Percentiles rank a stretch among this genome's conserved stretches.
Evolutionary conservation across 2,888 invertebrate genomes (phyloP).

Genomic region (Drosophila anomalata): DNA sequence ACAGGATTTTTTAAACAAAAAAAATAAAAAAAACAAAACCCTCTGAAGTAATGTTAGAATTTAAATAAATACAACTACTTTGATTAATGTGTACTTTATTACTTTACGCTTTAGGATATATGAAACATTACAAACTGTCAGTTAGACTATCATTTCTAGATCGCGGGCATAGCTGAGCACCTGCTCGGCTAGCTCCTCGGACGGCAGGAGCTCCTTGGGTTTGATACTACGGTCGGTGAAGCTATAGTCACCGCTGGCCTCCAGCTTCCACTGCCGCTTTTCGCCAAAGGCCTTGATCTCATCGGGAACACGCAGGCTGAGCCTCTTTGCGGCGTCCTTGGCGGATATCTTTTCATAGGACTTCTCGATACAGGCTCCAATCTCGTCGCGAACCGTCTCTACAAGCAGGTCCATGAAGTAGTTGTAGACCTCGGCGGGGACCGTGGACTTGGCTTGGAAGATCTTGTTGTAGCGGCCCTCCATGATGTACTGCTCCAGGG

Average conservation of each 20-base stretch:
- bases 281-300: slow-evolving; percentile 92
- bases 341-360: slow-evolving; percentile 96
- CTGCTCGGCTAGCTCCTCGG: slow-evolving; percentile 95
- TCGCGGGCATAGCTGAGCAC: slow-evolving; percentile 98
- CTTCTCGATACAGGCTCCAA: slow-evolving; percentile 97
- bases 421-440: slow-evolving; percentile 97
- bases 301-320: slow-evolving; percentile 92
- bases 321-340: slow-evolving; percentile 93
- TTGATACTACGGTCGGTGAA: slow-evolving; percentile 91
- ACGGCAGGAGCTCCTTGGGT: slow-evolving; percentile 92
- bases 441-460: slow-evolving; percentile 95
- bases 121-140: slow-evolving; percentile 14
- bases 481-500: slow-evolving; percentile 99
- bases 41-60: background rate
- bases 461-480: slow-evolving; percentile 99
- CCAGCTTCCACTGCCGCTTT: slow-evolving; percentile 93
- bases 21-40: background rate
- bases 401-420: slow-evolving; percentile 98
- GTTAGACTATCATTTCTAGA: slow-evolving; percentile 99
- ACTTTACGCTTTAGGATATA: slow-evolving; percentile 10
- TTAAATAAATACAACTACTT: background rate
- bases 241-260: slow-evolving; percentile 91
- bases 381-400: slow-evolving; percentile 97
- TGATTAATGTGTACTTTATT: slow-evolving; percentile 19
- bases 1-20: background rate